Evolutionary conservation across 1,140 invertebrate species (phyloP).

Genomic region (Macrocentrus cingulum): DNA sequence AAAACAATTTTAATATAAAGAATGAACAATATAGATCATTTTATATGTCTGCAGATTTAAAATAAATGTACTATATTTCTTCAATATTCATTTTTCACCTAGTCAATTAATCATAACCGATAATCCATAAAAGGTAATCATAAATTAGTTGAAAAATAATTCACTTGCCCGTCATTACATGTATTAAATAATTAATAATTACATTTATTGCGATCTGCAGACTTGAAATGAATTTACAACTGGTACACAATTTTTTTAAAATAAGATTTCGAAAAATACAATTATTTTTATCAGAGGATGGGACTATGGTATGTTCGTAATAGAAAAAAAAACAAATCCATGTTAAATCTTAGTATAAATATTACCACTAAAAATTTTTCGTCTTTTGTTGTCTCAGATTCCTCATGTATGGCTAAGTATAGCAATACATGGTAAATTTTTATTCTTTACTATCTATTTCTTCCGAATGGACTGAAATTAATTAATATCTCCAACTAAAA

Average conservation of each 20-base stretch:
- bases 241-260: conserved; percentile 44
- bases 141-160: too few species aligned
- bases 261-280: conserved; percentile 46
- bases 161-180: too few species aligned
- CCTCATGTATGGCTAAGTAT: conserved; percentile 39
- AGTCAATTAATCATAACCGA: not conserved
- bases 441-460: conserved; percentile 31
- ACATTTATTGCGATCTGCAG: conserved; percentile 45
- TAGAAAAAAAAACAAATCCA: conserved; percentile 39
- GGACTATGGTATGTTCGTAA: conserved; percentile 52
- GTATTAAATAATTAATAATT: conserved; percentile 24
- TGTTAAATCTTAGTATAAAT: conserved; percentile 44
- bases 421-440: conserved; percentile 18
- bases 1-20: conserved; percentile 35
- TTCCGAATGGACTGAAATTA: conserved; percentile 34
- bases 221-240: conserved; percentile 39
- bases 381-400: conserved; percentile 40
- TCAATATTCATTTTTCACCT: not conserved
- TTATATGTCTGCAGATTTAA: conserved; percentile 45
- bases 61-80: conserved; percentile 39
- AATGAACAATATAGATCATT: conserved; percentile 39
- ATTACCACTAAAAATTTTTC: conserved; percentile 15
- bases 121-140: not conserved
- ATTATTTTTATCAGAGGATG: conserved; percentile 60
- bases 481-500: conserved; percentile 4